Base-by-base conservation (phyloP, 2,113 vertebrate species). In the Ceyx melanurus region DNA sequence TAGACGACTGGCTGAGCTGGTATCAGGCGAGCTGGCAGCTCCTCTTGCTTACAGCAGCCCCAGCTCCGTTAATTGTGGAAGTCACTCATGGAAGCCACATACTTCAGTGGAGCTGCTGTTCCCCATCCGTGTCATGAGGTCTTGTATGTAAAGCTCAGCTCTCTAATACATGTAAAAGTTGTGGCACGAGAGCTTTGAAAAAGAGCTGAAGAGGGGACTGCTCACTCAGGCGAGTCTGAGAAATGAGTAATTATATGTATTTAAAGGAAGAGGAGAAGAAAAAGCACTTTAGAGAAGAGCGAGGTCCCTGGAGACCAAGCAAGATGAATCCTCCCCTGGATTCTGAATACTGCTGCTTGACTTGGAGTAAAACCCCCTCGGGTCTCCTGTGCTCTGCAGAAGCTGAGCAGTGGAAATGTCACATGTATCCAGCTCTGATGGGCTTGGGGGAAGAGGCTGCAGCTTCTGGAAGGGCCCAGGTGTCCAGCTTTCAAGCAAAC, bases 1-100 rank as follows among this genome's bases (percentile, higher is more conserved):
- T 96, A 98, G 97, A 91, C n/a, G 71, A 86, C 43, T 92, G 94
- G 93, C 96, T 92, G 80, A 50, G 97, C 86, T 61, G 87, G 87
- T 92, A 84, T 91, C 94, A 67, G 2, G 18, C 28, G 45, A 96
- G 93, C 93, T 96, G 96, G 91, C 97, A 97, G 95, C 58, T 56
- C 93, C 93, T 94, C 94, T 61, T 48, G 80, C 85, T 94, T 82
- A 91, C 89, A 93, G 92, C 80, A 95, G 76, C 84, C 81, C 71
- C 45, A 3, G 82, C 64, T 81, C 78, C 2, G 14, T 28, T 67
- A 93, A 94, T 94, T 88, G 95, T 88, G 58, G 57, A 92, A 95
- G 51, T 72, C 65, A 19, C 85, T 95, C 76, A 29, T 77, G 54
- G 8, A 13, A 80, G 35, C 83, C 48, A 67, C 70, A 23, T 88